A percentile compares a stretch with the other conserved stretches of the same genome.
These are phyloP conservation scores for Dasyurus viverrinus DNA, from an alignment of 2,113 vertebrate genomes.

Conservation along the genomic window DNA sequence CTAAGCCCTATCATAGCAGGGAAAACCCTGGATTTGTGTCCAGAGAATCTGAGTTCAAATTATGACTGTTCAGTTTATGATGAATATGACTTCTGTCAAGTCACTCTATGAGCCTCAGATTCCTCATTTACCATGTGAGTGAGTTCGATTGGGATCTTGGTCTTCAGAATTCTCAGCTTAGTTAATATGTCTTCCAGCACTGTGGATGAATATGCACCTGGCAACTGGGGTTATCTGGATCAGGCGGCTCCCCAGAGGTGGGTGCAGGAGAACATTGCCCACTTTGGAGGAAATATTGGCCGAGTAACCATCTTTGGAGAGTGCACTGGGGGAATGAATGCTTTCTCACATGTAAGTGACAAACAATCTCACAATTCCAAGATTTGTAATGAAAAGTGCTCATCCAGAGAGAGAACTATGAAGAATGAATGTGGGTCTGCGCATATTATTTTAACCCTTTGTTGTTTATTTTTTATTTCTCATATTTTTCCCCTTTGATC, in stretches of 20 bases:
- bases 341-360: slow-evolving; percentile 75
- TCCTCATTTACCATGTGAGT: neutral
- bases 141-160: neutral
- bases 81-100: neutral
- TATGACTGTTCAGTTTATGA: neutral
- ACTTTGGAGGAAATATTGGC: slow-evolving; percentile 87
- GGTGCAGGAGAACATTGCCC: slow-evolving; percentile 87
- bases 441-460: too few species aligned
- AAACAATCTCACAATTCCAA: too few species aligned
- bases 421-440: too few species aligned
- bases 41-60: neutral
- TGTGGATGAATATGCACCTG: slow-evolving; percentile 83
- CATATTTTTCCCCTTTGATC: too few species aligned
- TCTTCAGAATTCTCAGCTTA: neutral
- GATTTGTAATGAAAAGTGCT: too few species aligned
- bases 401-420: too few species aligned
- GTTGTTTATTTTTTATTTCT: too few species aligned
- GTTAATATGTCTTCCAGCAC: slow-evolving; percentile 79
- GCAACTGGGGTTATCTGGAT: slow-evolving; percentile 89
- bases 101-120: neutral
- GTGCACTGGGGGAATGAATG: slow-evolving; percentile 85
- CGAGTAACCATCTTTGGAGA: slow-evolving; percentile 88
- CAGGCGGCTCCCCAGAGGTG: slow-evolving; percentile 86
- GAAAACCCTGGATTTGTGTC: neutral
- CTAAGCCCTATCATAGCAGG: neutral